Evolutionary conservation across 2,888 invertebrate genomes (phyloP).

Genomic region (Spilosoma lubricipeda): DNA sequence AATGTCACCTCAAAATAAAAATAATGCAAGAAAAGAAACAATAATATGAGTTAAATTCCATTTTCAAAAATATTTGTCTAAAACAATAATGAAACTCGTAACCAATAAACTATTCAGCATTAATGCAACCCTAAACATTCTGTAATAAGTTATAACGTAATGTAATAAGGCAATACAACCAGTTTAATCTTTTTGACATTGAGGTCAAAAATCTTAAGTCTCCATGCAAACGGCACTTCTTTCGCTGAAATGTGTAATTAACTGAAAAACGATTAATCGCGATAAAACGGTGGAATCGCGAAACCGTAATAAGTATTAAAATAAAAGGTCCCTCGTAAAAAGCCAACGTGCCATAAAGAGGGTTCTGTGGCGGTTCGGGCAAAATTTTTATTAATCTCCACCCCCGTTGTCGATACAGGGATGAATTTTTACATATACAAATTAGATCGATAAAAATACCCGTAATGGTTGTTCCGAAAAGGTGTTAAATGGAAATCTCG

Average conservation of each 20-base stretch:
- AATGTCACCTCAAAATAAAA: not conserved
- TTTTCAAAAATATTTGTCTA: not conserved
- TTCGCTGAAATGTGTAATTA: conserved; percentile 68
- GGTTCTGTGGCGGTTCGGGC: conserved; percentile 72
- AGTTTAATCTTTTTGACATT: conserved; percentile 10
- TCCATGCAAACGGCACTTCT: conserved; percentile 54
- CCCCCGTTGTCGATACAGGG: conserved; percentile 65
- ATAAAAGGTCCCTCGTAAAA: conserved; percentile 80
- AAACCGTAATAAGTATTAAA: conserved; percentile 80
- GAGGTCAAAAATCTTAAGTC: conserved; percentile 38
- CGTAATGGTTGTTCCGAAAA: conserved; percentile 46
- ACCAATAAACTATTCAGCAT: not conserved
- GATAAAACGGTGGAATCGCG: conserved; percentile 76
- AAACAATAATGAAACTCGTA: too few species aligned
- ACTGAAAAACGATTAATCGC: conserved; percentile 77
- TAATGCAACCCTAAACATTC: not conserved
- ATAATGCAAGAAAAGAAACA: not conserved
- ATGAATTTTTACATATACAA: conserved; percentile 74
- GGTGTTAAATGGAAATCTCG: conserved; percentile 22
- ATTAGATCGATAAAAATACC: conserved; percentile 67
- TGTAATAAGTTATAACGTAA: not conserved
- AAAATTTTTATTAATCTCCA: conserved; percentile 82
- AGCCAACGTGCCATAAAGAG: conserved; percentile 80
- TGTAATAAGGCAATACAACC: not conserved
- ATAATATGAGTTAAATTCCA: not conserved